These are phyloP conservation scores for Lacerta agilis DNA, from an alignment of 2,797 vertebrate species.

Conservation along the genomic window DNA sequence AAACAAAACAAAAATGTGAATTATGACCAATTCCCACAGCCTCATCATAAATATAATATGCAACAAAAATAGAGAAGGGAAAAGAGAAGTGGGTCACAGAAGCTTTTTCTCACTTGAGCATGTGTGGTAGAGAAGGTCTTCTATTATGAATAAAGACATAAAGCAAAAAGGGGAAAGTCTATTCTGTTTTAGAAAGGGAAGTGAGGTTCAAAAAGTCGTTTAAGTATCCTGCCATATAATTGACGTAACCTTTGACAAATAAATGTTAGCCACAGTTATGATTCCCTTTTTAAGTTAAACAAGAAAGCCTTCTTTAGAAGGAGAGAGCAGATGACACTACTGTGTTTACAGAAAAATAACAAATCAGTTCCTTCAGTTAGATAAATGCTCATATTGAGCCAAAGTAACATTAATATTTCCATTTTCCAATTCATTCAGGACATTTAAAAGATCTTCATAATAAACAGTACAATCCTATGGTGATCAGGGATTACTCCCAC, in stretches of 20 bases:
- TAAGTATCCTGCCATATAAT: not conserved
- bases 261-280: not conserved
- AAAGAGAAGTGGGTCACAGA: not conserved
- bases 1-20: not conserved
- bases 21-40: not conserved
- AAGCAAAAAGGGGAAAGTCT: not conserved
- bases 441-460: not conserved
- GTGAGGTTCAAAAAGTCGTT: not conserved
- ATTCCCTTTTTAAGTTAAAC: constrained; percentile 3
- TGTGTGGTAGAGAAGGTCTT: not conserved
- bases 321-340: not conserved
- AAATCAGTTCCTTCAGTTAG: not conserved
- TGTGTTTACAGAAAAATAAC: not conserved
- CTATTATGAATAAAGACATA: not conserved
- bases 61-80: not conserved
- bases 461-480: not conserved
- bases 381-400: not conserved
- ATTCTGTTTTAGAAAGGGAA: not conserved
- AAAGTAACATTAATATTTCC: not conserved
- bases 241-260: not conserved
- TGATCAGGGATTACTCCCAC: not conserved
- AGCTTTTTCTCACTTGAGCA: not conserved
- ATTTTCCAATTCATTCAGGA: not conserved
- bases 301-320: not conserved
- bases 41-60: constrained; percentile 1